These are phyloP conservation scores for Hippopotamyrus pictus DNA, from an alignment of 2,797 vertebrate species.

Conservation along the genomic window DNA sequence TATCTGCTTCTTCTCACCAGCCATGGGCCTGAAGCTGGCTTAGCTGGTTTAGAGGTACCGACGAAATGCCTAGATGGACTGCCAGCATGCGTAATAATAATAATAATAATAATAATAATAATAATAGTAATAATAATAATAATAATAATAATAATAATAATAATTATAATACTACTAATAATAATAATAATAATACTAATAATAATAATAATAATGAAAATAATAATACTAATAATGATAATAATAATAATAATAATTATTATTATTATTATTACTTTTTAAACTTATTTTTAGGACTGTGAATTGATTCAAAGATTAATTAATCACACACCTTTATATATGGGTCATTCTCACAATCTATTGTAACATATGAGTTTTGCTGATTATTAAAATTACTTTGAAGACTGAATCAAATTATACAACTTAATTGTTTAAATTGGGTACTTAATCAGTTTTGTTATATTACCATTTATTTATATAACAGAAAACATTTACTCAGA, in stretches of 20 bases:
- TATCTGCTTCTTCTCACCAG: neutral
- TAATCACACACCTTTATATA: neutral
- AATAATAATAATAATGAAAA: neutral
- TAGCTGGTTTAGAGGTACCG: neutral
- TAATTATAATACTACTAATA: neutral
- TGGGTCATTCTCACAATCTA: neutral
- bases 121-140: neutral
- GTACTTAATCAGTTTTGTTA: neutral
- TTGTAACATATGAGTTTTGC: neutral
- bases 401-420: neutral
- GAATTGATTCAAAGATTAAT: neutral
- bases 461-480: neutral
- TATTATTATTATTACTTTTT: neutral
- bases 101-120: neutral
- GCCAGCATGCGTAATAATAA: neutral
- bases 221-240: neutral
- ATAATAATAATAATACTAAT: neutral
- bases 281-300: neutral
- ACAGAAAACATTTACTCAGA: neutral
- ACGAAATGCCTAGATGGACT: neutral
- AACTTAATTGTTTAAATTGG: neutral
- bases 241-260: too few species aligned
- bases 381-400: neutral
- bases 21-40: neutral
- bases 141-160: neutral